Conservation (phyloP, 2,888 invertebrate species). For the Parnassius mnemosyne region DNA sequence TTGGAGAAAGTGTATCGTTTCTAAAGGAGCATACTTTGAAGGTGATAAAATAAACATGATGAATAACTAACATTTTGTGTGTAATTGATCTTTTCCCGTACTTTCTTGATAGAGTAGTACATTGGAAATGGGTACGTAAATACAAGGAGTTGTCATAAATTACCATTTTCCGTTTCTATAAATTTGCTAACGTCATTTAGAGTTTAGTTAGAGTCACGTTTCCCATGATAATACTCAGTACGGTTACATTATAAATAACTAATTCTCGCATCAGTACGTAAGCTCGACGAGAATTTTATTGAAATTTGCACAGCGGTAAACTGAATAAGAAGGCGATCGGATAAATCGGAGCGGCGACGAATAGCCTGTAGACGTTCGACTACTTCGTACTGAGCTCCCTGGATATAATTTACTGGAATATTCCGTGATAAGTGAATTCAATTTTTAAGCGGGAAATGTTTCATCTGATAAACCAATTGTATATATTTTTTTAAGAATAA, state of each 20-base stretch:
- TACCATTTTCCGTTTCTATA: too few species aligned
- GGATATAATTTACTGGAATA: slow-evolving; percentile 8
- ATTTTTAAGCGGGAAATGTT: neutral
- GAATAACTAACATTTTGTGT: too few species aligned
- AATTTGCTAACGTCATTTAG: too few species aligned
- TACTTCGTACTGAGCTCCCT: neutral
- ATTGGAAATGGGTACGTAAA: too few species aligned
- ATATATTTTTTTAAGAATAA: too few species aligned
- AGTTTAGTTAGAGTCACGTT: neutral
- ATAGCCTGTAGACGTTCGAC: neutral
- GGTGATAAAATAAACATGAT: too few species aligned
- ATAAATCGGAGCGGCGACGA: slow-evolving; percentile 7
- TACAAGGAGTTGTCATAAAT: too few species aligned
- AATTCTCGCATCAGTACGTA: slow-evolving; percentile 33
- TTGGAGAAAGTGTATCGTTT: too few species aligned
- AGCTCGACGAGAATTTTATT: slow-evolving; percentile 34
- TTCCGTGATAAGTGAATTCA: neutral
- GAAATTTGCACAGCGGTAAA: slow-evolving; percentile 23
- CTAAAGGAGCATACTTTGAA: too few species aligned
- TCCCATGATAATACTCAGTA: slow-evolving; percentile 41
- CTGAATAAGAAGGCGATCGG: slow-evolving; percentile 21
- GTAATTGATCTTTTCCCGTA: too few species aligned
- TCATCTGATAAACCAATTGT: too few species aligned
- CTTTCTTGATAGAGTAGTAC: too few species aligned
- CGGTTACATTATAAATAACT: slow-evolving; percentile 46